These are phyloP conservation scores for Magallana ariakensis DNA, from an alignment of 1,140 invertebrate species.

Conservation along the genomic window DNA sequence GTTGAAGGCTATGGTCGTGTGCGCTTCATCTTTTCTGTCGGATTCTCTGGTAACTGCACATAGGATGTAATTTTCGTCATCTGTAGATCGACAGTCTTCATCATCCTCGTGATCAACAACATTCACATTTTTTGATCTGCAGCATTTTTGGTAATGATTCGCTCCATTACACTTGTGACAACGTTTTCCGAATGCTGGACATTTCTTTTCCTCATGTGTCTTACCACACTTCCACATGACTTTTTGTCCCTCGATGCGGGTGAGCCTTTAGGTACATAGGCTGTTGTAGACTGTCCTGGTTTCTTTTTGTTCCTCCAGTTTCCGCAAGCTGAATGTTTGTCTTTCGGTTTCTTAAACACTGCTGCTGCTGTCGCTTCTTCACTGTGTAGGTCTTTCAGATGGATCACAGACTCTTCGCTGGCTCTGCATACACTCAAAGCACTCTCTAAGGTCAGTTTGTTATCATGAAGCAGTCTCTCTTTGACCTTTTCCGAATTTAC, in stretches of 20 bases:
- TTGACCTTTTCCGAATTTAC: slow-evolving; percentile 45
- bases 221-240: too few species aligned
- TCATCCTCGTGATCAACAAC: background rate
- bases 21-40: slow-evolving; percentile 11
- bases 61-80: slow-evolving; percentile 33
- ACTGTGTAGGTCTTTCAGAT: slow-evolving; percentile 35
- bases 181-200: background rate
- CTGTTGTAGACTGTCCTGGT: background rate
- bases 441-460: slow-evolving; percentile 47
- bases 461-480: slow-evolving; percentile 41
- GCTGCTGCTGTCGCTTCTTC: slow-evolving; percentile 8
- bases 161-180: background rate
- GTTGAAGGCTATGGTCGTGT: background rate
- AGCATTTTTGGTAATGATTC: slow-evolving; percentile 41
- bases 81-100: slow-evolving; percentile 3
- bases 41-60: slow-evolving; percentile 21
- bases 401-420: slow-evolving; percentile 14
- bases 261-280: background rate
- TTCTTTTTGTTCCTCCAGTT: background rate
- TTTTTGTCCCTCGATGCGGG: background rate
- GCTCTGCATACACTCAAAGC: slow-evolving; percentile 41
- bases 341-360: background rate
- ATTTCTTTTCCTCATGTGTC: background rate
- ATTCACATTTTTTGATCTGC: slow-evolving; percentile 38
- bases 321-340: slow-evolving; percentile 11